These are phyloP conservation scores for Pollimyrus isidori DNA, from an alignment of 2,113 vertebrate species.

Conservation along the genomic window DNA sequence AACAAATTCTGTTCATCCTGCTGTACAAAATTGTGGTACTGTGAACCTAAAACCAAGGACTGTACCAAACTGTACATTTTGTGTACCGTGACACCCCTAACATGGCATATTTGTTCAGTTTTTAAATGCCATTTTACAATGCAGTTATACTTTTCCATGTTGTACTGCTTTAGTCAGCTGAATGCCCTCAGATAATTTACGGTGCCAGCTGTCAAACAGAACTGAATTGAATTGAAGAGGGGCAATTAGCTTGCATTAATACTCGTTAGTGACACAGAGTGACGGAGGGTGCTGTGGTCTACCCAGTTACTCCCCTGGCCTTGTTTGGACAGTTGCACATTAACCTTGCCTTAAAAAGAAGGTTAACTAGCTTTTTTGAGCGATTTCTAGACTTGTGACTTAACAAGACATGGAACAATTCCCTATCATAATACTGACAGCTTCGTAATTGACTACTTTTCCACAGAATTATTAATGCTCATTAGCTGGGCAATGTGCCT, in stretches of 20 bases:
- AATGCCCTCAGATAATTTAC: not conserved
- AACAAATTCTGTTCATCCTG: not conserved
- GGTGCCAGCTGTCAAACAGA: not conserved
- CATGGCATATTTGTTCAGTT: not conserved
- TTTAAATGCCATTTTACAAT: not conserved
- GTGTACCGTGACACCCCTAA: not conserved
- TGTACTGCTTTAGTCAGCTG: not conserved
- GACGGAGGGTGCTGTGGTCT: not conserved
- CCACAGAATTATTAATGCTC: constrained; percentile 2
- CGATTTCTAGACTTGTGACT: not conserved
- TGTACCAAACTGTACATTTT: not conserved
- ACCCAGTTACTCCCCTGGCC: not conserved
- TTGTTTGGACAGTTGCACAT: not conserved
- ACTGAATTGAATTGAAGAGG: not conserved
- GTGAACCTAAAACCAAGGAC: not conserved
- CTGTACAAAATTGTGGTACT: not conserved
- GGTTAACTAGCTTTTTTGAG: not conserved
- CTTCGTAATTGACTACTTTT: not conserved
- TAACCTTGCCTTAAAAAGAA: not conserved
- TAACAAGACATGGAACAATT: not conserved
- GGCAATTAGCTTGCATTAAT: not conserved
- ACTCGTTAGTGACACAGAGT: not conserved
- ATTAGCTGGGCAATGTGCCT: not conserved
- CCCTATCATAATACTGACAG: not conserved
- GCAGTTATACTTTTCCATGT: not conserved